Base-by-base conservation (phyloP, 1,140 invertebrate genomes). In the Drosophila rufa region DNA sequence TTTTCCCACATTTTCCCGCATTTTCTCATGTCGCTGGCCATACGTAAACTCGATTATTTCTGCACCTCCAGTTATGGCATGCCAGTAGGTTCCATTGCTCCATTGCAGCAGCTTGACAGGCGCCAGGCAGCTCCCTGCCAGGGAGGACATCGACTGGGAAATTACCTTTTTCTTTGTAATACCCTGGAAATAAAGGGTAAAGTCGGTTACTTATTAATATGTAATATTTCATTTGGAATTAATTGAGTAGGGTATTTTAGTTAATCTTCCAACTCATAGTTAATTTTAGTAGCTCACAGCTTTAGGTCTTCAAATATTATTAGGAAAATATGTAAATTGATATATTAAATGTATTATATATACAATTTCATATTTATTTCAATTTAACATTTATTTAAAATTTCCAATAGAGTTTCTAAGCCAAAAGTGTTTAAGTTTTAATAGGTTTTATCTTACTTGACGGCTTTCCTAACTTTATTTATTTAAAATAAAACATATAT, bases 1-100 rank as follows among this genome's bases (percentile, higher is more conserved):
- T n/a, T n/a, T 50, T 27, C 27, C 15, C 48, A n/a, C 50, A 17
- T 15, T 56, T 30, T 57, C 60, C 46, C 43, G 9, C 51, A 33
- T 19, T 43, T 57, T 45, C 40, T 38, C 53, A 8, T 45, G 25
- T 66, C 40, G 19, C 62, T 64, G 62, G 27, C 42, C 68, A 75
- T 56, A 73, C 47, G 60, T 68, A 71, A 85, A 82, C 79, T 82
- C 82, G 66, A 81, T 79, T 85, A 85, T 64, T 79, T 78, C 73
- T 70, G 58, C 82, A 75, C 51, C 61, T 58, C n/a, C 74, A 75
- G 59, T 64, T 74, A 75, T 74, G 82, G 67, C 71, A 71, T 58
- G 56, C 47, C 80, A 66, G 27, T 30, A 30, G 51, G n/a, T 27
- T 30, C 42, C 56, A 43, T 57, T 58, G 40, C 56, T 58, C 3